Conservation (phyloP, 2,888 invertebrate genomes). For the Drosophila prolongata region DNA sequence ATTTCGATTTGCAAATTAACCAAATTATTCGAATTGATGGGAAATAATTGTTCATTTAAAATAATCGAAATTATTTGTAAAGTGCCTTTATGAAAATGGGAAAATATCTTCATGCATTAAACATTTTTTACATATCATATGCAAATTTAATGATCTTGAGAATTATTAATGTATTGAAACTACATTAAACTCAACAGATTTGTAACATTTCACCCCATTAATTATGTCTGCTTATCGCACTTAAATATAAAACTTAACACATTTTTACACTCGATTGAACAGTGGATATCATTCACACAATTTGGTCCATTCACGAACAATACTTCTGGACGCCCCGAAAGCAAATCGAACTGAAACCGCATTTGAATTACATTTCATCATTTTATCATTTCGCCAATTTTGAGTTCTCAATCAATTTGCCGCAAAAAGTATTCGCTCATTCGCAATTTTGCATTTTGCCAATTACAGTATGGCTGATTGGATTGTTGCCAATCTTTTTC, state of each 20-base stretch:
- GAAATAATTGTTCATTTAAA: no score
- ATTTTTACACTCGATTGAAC: constrained; percentile 17
- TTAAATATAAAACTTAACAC: background rate
- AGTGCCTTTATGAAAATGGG: no score
- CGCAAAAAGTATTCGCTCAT: constrained; percentile 70
- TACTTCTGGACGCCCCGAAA: constrained; percentile 1
- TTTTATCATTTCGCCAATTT: constrained; percentile 53
- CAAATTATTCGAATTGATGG: no score
- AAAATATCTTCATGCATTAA: no score
- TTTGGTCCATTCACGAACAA: constrained; percentile 4
- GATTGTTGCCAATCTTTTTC: constrained; percentile 65
- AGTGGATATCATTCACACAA: background rate
- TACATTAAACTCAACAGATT: no score
- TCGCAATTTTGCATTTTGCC: constrained; percentile 68
- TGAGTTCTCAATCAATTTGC: constrained; percentile 66
- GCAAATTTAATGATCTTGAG: no score
- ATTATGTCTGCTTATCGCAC: background rate
- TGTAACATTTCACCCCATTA: background rate
- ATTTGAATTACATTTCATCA: constrained; percentile 48
- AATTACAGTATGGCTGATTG: constrained; percentile 73
- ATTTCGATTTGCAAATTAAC: background rate
- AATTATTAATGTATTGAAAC: no score
- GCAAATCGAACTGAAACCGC: constrained; percentile 17
- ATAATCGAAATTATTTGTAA: no score
- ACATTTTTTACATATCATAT: no score